A percentile compares a stretch with the other conserved stretches of the same genome.
Conservation (phyloP, 1,140 invertebrate genomes). For the Achroia grisella region DNA sequence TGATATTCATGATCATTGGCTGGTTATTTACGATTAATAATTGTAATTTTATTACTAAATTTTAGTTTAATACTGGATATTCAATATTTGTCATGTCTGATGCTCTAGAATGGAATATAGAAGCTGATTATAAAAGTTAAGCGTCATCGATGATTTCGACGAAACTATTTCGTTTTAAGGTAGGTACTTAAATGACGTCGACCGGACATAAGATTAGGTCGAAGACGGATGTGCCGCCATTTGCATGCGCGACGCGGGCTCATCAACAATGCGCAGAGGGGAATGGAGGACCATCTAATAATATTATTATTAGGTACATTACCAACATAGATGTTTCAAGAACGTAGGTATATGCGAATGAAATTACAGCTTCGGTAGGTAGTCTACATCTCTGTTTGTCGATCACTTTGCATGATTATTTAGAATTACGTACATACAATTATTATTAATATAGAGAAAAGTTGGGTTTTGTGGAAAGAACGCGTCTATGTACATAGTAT, state of each 20-base stretch:
- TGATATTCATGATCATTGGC: neutral
- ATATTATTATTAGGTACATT: too few species aligned
- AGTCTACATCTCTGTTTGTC: too few species aligned
- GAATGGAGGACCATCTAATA: neutral
- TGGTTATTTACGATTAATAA: neutral
- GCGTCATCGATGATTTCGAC: constrained; percentile 1
- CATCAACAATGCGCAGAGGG: constrained; percentile 46
- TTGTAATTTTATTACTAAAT: neutral
- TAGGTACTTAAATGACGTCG: constrained; percentile 17
- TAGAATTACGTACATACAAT: too few species aligned
- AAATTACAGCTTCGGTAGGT: too few species aligned
- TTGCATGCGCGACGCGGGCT: constrained; percentile 52
- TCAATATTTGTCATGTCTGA: neutral
- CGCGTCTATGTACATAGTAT: too few species aligned
- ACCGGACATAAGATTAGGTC: constrained; percentile 62
- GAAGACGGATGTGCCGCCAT: constrained; percentile 58
- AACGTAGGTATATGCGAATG: too few species aligned
- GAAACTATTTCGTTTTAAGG: constrained; percentile 20
- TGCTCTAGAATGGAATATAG: neutral
- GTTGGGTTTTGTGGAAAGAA: too few species aligned
- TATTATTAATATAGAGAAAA: too few species aligned
- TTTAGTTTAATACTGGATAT: too few species aligned
- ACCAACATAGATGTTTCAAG: too few species aligned
- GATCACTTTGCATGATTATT: too few species aligned
- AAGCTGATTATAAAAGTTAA: neutral